Evolutionary conservation across 2,888 invertebrate genomes (phyloP).

Genomic region (Unio pictorum): DNA sequence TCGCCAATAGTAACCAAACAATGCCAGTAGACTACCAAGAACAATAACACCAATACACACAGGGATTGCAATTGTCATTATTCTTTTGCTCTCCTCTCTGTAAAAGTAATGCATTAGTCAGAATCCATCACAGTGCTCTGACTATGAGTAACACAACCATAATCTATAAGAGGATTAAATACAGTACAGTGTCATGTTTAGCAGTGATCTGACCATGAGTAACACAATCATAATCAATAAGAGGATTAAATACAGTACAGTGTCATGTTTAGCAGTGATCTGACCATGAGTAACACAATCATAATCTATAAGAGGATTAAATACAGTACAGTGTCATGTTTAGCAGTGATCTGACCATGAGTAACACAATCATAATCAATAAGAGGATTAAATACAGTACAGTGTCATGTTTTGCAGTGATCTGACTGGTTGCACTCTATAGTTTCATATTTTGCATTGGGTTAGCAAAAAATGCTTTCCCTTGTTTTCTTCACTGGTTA

Average conservation of each 20-base stretch:
- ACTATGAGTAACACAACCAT: neutral
- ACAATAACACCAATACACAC: conserved; percentile 36
- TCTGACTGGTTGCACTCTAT: neutral
- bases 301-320: no score
- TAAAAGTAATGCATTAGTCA: conserved; percentile 2
- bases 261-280: neutral
- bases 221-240: conserved; percentile 4
- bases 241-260: neutral
- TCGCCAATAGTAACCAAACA: conserved; percentile 77
- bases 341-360: no score
- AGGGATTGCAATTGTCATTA: conserved; percentile 45
- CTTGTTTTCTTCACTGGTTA: no score
- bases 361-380: no score
- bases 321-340: no score
- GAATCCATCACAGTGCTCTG: neutral
- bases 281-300: no score
- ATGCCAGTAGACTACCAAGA: conserved; percentile 50
- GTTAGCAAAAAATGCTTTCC: no score
- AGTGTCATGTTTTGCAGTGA: no score
- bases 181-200: no score
- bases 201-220: neutral
- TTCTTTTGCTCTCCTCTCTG: conserved; percentile 56
- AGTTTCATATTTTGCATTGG: no score
- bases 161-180: neutral
- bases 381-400: no score